Conservation (phyloP, 2,113 vertebrate genomes). For the Arvicanthis niloticus region DNA sequence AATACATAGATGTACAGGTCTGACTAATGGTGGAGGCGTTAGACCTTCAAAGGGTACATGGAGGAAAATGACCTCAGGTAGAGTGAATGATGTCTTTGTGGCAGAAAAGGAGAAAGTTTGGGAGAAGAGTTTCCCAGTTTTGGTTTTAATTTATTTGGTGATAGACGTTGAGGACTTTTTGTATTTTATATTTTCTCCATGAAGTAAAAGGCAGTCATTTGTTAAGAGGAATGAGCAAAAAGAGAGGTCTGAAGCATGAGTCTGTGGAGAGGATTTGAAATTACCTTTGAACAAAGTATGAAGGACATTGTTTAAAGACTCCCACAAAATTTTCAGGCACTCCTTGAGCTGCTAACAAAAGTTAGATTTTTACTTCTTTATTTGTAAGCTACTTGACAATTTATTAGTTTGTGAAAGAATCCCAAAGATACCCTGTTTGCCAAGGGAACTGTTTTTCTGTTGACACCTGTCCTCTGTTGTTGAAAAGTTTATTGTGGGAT, state of each 20-base stretch:
- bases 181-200: not conserved
- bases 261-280: not conserved
- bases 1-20: not conserved
- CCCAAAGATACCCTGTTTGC: not conserved
- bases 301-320: not conserved
- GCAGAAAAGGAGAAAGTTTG: not conserved
- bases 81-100: not conserved
- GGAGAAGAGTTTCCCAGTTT: not conserved
- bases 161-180: not conserved
- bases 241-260: not conserved
- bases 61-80: not conserved
- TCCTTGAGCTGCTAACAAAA: not conserved
- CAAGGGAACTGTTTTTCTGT: not conserved
- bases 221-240: not conserved
- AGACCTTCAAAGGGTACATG: not conserved
- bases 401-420: constrained; percentile 17
- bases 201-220: not conserved
- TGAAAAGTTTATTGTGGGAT: constrained; percentile 15
- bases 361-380: not conserved
- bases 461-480: not conserved
- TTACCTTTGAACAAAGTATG: not conserved
- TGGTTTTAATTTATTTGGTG: not conserved
- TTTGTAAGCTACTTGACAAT: not conserved
- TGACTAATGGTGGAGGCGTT: not conserved
- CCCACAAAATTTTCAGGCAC: not conserved